A percentile compares a stretch with the other conserved stretches of the same genome.
These are phyloP conservation scores for Pantherophis vulpinus DNA, from an alignment of 2,797 vertebrate species.

Conservation along the genomic window DNA sequence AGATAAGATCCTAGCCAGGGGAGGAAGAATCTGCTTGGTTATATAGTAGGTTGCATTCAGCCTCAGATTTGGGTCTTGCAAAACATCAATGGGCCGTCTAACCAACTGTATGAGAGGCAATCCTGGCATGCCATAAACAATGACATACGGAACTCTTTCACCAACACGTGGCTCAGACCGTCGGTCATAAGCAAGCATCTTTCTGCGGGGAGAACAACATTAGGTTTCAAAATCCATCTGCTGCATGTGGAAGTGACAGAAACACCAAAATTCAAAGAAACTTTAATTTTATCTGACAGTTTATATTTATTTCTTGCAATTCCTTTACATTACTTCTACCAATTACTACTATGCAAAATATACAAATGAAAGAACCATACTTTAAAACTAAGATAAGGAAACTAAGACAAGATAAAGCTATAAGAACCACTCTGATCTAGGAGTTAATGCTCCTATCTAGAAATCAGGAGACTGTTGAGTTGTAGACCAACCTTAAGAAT, in stretches of 20 bases:
- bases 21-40: slow-evolving; percentile 95
- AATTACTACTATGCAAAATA: neutral
- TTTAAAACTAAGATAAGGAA: neutral
- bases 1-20: slow-evolving; percentile 87
- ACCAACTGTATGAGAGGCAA: slow-evolving; percentile 95
- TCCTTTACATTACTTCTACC: neutral
- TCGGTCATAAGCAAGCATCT: slow-evolving; percentile 88
- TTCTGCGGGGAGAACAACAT: slow-evolving; percentile 70
- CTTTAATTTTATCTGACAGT: neutral
- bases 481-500: neutral
- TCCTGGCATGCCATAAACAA: slow-evolving; percentile 88
- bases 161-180: slow-evolving; percentile 91
- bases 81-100: slow-evolving; percentile 84
- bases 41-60: slow-evolving; percentile 93
- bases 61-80: slow-evolving; percentile 86
- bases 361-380: neutral
- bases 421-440: neutral
- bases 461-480: neutral
- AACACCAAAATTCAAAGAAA: neutral
- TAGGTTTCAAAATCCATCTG: slow-evolving; percentile 8
- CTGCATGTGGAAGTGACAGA: neutral
- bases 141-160: slow-evolving; percentile 93
- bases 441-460: neutral
- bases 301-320: neutral
- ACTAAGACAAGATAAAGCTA: neutral